Conservation (phyloP, 2,888 invertebrate species). For the Norana najaformis region DNA sequence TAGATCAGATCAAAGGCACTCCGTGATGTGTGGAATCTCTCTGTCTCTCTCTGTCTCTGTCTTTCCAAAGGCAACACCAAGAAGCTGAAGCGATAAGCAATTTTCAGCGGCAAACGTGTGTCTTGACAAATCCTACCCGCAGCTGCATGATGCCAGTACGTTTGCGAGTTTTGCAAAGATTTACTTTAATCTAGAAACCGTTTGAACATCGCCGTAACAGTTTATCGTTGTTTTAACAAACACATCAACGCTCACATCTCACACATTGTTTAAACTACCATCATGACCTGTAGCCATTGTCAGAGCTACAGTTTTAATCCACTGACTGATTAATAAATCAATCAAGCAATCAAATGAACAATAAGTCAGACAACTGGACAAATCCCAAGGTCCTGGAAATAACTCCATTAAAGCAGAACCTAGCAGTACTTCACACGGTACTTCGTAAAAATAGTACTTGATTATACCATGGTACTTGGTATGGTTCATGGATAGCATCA, state of each 20-base stretch:
- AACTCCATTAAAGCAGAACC: too few relatives aligned
- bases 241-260: background rate
- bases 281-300: too few relatives aligned
- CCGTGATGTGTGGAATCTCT: background rate
- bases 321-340: too few relatives aligned
- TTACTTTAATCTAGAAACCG: constrained; percentile 23
- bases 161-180: background rate
- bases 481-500: too few relatives aligned
- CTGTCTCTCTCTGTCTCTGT: too few relatives aligned
- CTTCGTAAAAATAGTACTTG: too few relatives aligned
- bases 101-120: background rate
- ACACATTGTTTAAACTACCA: background rate
- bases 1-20: background rate
- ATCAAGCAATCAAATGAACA: too few relatives aligned
- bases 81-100: background rate
- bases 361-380: too few relatives aligned
- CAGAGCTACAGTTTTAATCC: too few relatives aligned
- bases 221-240: background rate
- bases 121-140: background rate
- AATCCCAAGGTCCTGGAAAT: too few relatives aligned
- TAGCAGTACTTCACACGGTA: too few relatives aligned
- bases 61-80: background rate
- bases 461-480: too few relatives aligned
- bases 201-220: background rate
- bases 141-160: background rate